phyloP scores from a whole-genome alignment of 2,113 vertebrate genomes.

The Platycercus adscitus region DNA sequence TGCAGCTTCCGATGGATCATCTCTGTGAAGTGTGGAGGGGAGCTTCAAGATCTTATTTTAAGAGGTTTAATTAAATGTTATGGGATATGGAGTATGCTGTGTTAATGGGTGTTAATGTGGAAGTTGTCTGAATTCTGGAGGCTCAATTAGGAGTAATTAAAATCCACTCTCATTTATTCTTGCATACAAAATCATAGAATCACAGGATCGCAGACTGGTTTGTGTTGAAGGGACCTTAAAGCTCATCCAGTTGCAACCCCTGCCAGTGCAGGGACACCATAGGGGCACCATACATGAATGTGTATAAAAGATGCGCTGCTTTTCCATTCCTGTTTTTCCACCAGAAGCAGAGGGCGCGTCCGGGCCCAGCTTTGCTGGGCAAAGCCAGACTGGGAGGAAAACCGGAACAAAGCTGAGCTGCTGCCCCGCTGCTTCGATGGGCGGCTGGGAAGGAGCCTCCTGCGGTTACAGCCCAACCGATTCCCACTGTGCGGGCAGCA shows the following conservation, averaged over 20 bases:
- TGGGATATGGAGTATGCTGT: conserved; percentile 45
- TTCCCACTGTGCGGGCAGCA: not conserved
- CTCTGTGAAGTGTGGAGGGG: conserved; percentile 8
- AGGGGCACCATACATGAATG: not conserved
- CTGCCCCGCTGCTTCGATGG: fast-evolving
- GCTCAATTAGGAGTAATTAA: conserved; percentile 70
- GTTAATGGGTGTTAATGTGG: conserved; percentile 71
- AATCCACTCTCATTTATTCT: conserved; percentile 68
- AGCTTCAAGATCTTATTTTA: conserved; percentile 47
- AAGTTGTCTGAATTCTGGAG: conserved; percentile 72
- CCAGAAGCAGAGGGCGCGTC: not conserved
- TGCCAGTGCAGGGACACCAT: not conserved
- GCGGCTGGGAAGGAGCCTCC: not conserved
- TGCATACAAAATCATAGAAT: conserved; percentile 35
- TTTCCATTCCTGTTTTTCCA: not conserved
- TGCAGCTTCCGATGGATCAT: not conserved
- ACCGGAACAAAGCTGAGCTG: not conserved
- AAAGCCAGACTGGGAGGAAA: not conserved
- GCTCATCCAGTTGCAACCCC: not conserved
- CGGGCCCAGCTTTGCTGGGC: not conserved
- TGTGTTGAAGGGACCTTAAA: not conserved
- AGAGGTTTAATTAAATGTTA: conserved; percentile 73
- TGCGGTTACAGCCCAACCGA: fast-evolving
- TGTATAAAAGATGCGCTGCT: not conserved
- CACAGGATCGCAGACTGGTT: not conserved